A percentile compares a stretch with the other conserved stretches of the same genome.
phyloP scores from a whole-genome alignment of 2,113 vertebrate genomes.

The Bubalus kerabau region DNA sequence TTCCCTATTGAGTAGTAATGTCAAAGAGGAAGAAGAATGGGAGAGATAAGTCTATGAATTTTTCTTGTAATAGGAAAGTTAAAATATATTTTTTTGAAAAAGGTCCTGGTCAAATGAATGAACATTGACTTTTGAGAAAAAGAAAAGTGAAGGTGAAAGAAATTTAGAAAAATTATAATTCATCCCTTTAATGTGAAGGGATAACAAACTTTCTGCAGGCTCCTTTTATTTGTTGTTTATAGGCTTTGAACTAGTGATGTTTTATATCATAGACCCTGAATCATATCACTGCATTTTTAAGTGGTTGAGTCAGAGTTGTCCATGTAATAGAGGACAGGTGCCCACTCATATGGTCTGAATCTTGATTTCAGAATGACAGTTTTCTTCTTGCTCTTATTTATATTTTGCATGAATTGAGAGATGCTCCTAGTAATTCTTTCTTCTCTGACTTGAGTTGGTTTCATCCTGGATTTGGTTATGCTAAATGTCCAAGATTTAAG shows the following conservation, averaged over 20 bases:
- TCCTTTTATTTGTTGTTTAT: not conserved
- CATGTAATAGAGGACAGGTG: not conserved
- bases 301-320: not conserved
- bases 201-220: not conserved
- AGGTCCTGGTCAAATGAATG: not conserved
- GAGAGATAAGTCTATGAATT: not conserved
- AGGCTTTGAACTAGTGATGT: not conserved
- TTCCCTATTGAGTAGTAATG: not conserved
- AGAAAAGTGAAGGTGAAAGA: not conserved
- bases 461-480: constrained; percentile 6
- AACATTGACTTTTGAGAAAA: not conserved
- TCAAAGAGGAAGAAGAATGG: not conserved
- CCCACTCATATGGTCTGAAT: not conserved
- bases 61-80: not conserved
- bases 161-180: not conserved
- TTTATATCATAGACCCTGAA: not conserved
- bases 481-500: not conserved
- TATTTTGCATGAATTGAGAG: not conserved
- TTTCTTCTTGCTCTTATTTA: not conserved
- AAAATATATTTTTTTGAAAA: not conserved
- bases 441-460: constrained; percentile 10
- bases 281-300: not conserved
- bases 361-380: not conserved
- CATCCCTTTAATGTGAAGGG: not conserved
- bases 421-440: not conserved